These are phyloP conservation scores for Molossus molossus DNA, from an alignment of 2,797 vertebrate species.

Conservation along the genomic window DNA sequence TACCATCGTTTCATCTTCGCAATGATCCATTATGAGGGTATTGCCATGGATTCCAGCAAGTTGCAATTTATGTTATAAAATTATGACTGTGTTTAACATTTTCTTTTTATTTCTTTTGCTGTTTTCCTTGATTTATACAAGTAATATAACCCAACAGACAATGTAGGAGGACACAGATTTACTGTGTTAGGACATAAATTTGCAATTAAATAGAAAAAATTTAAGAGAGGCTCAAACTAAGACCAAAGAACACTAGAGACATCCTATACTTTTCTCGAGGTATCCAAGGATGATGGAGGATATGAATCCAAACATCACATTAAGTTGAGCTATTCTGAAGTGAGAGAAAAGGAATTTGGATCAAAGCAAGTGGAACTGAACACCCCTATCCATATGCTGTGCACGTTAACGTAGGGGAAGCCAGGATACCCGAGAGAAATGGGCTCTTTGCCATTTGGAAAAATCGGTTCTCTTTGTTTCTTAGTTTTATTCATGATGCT, in stretches of 20 bases:
- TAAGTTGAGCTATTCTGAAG: neutral
- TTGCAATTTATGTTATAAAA: slow-evolving; percentile 67
- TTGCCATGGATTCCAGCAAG: neutral
- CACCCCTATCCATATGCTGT: neutral
- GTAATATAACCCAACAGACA: slow-evolving; percentile 72
- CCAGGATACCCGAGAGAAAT: neutral
- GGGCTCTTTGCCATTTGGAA: neutral
- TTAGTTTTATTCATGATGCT: neutral
- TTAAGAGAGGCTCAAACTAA: slow-evolving; percentile 71
- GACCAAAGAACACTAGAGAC: neutral
- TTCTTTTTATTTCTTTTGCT: slow-evolving; percentile 73
- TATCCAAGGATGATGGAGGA: neutral
- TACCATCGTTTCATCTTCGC: neutral
- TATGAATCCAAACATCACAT: neutral
- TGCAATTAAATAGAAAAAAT: slow-evolving; percentile 66
- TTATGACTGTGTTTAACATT: slow-evolving; percentile 62
- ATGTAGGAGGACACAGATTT: slow-evolving; percentile 69
- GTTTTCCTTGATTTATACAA: slow-evolving; percentile 79
- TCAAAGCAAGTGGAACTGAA: neutral
- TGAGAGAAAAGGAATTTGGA: slow-evolving; percentile 21
- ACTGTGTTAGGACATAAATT: slow-evolving; percentile 65
- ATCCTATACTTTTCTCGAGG: neutral
- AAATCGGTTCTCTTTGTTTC: slow-evolving; percentile 1
- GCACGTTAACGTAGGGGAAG: neutral
- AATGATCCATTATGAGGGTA: neutral